phyloP scores from a whole-genome alignment of 2,797 vertebrate genomes.

The Sebastes cheni region DNA sequence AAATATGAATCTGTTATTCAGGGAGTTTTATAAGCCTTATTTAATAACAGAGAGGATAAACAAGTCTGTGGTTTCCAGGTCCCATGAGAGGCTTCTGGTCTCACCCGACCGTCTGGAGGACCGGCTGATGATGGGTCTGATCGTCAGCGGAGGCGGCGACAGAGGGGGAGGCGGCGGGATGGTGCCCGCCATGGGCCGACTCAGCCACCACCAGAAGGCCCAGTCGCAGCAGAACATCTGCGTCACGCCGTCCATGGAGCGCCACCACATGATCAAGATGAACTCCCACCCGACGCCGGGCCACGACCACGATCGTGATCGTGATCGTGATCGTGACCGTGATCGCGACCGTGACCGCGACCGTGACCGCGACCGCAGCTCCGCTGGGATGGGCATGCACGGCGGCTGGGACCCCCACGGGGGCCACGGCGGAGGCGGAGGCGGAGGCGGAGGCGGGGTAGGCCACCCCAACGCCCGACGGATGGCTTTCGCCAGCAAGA shows the following conservation, averaged over 20 bases:
- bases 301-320: constrained; percentile 74
- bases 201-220: constrained; percentile 85
- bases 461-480: constrained; percentile 79
- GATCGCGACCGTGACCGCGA: constrained; percentile 81
- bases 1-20: neutral
- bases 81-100: constrained; percentile 84
- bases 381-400: constrained; percentile 54
- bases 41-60: neutral
- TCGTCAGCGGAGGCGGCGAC: constrained; percentile 53
- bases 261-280: constrained; percentile 91
- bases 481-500: constrained; percentile 88
- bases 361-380: constrained; percentile 74
- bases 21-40: neutral
- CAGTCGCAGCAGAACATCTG: constrained; percentile 88
- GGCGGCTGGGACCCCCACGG: constrained; percentile 69
- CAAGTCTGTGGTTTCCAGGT: constrained; percentile 56
- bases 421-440: constrained; percentile 43
- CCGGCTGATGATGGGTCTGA: constrained; percentile 73
- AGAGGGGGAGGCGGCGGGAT: constrained; percentile 61
- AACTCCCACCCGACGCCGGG: constrained; percentile 87
- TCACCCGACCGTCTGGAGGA: constrained; percentile 82
- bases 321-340: constrained; percentile 81
- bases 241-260: constrained; percentile 85
- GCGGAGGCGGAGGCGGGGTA: neutral
- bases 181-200: constrained; percentile 79